Percentiles rank a stretch among this genome's conserved stretches.
Evolutionary conservation across 2,888 invertebrate species (phyloP).

Genomic region (Ennomos quercinarius): DNA sequence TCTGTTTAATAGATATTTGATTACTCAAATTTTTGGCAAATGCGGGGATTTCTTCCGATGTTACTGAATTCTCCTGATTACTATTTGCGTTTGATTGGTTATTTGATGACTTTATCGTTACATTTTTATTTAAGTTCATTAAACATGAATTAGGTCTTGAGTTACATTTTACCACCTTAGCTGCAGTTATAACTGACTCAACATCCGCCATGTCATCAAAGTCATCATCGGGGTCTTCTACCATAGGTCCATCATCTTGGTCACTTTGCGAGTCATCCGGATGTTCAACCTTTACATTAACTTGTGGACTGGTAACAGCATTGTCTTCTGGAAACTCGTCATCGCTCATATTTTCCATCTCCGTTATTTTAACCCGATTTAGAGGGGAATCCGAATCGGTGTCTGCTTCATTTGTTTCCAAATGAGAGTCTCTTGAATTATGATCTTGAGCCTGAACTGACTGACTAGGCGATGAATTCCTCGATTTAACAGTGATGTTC

Average conservation of each 20-base stretch:
- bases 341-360: constrained; percentile 57
- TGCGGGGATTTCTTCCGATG: constrained; percentile 36
- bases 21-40: constrained; percentile 46
- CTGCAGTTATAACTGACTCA: constrained; percentile 55
- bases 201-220: constrained; percentile 45
- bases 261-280: constrained; percentile 62
- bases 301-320: constrained; percentile 34
- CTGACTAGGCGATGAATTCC: constrained; percentile 56
- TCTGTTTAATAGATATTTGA: constrained; percentile 53
- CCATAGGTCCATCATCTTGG: constrained; percentile 50
- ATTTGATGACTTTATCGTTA: constrained; percentile 54
- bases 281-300: constrained; percentile 58
- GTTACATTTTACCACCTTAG: constrained; percentile 47
- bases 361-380: constrained; percentile 66
- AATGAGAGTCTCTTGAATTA: constrained; percentile 44
- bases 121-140: constrained; percentile 62
- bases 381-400: constrained; percentile 55
- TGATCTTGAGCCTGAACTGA: constrained; percentile 43
- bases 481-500: constrained; percentile 70
- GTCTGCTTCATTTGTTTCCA: constrained; percentile 42
- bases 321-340: constrained; percentile 47
- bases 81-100: constrained; percentile 11
- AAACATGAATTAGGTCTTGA: constrained; percentile 47
- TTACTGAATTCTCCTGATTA: constrained; percentile 27
- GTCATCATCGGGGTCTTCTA: constrained; percentile 51